Evolutionary conservation across 2,797 vertebrate species (phyloP).

Genomic region (Gallinago nigripennis): DNA sequence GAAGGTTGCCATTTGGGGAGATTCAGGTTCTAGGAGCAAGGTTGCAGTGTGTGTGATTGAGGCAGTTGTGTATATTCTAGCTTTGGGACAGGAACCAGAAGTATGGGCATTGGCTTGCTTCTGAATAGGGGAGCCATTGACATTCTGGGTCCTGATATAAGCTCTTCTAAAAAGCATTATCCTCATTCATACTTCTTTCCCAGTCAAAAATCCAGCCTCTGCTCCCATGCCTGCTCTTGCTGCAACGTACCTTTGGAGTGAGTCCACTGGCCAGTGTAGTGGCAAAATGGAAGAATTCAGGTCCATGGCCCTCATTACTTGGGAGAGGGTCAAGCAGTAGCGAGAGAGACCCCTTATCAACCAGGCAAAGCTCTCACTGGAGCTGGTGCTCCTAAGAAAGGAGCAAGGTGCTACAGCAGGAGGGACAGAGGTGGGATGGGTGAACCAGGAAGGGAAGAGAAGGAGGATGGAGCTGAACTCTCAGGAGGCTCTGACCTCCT

Average conservation of each 20-base stretch:
- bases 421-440: background rate
- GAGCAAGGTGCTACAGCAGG: rapidly evolving
- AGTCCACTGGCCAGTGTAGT: background rate
- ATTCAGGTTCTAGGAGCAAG: background rate
- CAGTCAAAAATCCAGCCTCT: background rate
- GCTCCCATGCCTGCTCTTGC: background rate
- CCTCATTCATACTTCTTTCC: background rate
- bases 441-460: background rate
- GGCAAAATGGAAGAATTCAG: background rate
- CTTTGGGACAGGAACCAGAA: background rate
- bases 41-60: background rate
- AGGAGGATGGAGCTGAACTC: background rate
- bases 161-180: background rate
- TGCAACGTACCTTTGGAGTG: background rate
- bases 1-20: background rate
- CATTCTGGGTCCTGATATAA: background rate
- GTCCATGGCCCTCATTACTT: background rate
- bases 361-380: background rate
- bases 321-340: background rate
- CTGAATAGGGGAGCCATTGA: background rate
- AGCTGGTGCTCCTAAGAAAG: background rate
- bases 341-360: background rate
- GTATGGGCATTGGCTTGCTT: background rate
- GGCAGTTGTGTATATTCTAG: background rate
- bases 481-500: background rate